phyloP scores from a whole-genome alignment of 2,113 vertebrate genomes.

The Dromaius novaehollandiae region DNA sequence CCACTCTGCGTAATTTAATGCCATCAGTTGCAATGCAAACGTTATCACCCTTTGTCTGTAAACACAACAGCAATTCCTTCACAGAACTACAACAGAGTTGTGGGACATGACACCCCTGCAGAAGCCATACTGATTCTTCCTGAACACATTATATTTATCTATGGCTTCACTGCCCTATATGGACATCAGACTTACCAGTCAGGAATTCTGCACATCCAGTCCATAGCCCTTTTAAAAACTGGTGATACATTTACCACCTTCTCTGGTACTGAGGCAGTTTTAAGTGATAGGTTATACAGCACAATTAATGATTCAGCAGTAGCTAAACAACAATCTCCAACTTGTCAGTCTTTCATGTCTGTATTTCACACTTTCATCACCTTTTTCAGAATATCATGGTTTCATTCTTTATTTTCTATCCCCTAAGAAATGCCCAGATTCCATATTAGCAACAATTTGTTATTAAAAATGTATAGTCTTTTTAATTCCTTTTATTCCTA shows the following conservation, averaged over 20 bases:
- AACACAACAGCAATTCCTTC: not conserved
- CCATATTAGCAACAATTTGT: not conserved
- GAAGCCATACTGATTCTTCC: not conserved
- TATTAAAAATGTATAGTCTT: not conserved
- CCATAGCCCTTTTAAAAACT: not conserved
- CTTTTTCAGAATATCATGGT: not conserved
- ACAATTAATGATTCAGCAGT: not conserved
- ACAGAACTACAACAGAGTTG: not conserved
- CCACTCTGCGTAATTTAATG: not conserved
- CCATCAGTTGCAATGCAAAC: not conserved
- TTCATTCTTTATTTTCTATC: not conserved
- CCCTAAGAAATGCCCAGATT: not conserved
- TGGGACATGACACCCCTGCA: not conserved
- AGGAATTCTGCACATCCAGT: not conserved
- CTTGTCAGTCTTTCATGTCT: not conserved
- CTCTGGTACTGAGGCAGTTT: not conserved
- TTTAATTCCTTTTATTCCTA: not conserved
- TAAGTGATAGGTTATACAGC: not conserved
- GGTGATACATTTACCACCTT: not conserved
- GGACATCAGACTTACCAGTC: not conserved
- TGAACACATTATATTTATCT: not conserved
- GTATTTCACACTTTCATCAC: not conserved
- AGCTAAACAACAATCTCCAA: not conserved
- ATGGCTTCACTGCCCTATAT: not conserved
- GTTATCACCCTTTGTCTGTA: not conserved